Evolutionary conservation across 2,113 vertebrate species (phyloP), one percentile per base, ranked within the genome.

Genomic region (Rhea americana): DNA sequence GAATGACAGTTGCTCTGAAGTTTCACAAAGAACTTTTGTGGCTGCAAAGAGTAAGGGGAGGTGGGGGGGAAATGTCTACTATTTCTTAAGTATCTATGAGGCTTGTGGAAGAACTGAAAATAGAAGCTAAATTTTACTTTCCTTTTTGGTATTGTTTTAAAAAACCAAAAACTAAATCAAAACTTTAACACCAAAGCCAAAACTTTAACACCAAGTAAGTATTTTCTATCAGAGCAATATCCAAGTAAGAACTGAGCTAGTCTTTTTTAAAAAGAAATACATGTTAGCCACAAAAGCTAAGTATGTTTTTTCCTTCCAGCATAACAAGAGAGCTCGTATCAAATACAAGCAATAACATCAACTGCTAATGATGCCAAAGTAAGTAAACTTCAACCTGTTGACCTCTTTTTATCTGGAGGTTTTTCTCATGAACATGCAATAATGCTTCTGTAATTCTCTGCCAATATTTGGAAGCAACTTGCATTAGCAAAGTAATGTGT

Each of bases 391-490:
- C 85, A 82, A 32, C 81, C 83, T 91, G 83, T 63, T 94, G 93
- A 93, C 83, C 62, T 88, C 65, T 72, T 72, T 70, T 66, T 89
- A 3, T 82, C 45, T 77, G 62, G 37, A 85, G 74, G 63, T 87
- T 81, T 91, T 94, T 87, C 86, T 95, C 94, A 59, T 82, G 94
- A 91, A 76, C 67, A 0, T 66, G 81, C 90, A 95, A 82, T 93
- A 96, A 93, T 53, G 80, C 62, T 39, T 59, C 53, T 62, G 62
- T 88, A 84, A 70, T 86, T 94, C 77, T 53, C 83, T 94, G 96
- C 83, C 91, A 80, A 80, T 20, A 92, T 22, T 47, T 41, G 11
- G 80, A 43, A 91, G 81, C 70, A 85, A 15, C 37, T 87, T 82
- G 71, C 50, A 73, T 82, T 76, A 93, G 70, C 53, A 82, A 66